Evolutionary conservation across 2,888 invertebrate genomes (phyloP).

Genomic region (Furcula furcula): DNA sequence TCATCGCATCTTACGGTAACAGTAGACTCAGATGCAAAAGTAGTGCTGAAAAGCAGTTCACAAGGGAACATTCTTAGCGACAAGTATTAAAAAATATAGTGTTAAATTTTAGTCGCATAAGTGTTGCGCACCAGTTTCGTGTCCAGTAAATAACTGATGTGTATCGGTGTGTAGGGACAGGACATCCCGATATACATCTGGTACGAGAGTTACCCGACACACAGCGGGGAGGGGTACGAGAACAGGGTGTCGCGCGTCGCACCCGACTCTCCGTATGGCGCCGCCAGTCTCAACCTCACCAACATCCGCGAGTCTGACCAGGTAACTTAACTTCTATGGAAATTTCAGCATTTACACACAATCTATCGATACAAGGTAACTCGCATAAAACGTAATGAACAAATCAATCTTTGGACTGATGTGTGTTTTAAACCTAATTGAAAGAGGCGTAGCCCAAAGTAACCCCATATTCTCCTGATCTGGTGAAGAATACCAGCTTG

Average conservation of each 20-base stretch:
- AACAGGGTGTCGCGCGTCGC: constrained; percentile 94
- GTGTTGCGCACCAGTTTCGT: constrained; percentile 43
- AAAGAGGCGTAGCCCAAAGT: no score
- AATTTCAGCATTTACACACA: not conserved
- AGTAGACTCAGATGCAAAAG: constrained; percentile 47
- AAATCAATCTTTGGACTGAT: no score
- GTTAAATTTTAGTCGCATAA: constrained; percentile 29
- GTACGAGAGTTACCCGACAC: constrained; percentile 98
- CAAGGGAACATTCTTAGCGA: constrained; percentile 34
- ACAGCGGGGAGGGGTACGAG: constrained; percentile 97
- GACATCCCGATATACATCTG: constrained; percentile 98
- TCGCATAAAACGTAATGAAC: no score
- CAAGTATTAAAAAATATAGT: constrained; percentile 26
- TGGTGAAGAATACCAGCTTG: no score
- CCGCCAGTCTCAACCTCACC: constrained; percentile 97
- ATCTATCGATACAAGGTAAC: no score
- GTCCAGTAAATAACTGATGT: constrained; percentile 30
- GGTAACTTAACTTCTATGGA: constrained; percentile 54
- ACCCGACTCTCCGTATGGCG: constrained; percentile 93
- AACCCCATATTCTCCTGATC: no score
- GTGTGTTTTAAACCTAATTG: no score
- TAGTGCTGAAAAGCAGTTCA: constrained; percentile 31
- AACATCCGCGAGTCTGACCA: constrained; percentile 94
- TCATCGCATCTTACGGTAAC: constrained; percentile 34
- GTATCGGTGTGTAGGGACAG: constrained; percentile 87